Percentiles rank a stretch among this genome's conserved stretches.
Conservation (phyloP, 2,113 vertebrate genomes). For the Scortum barcoo region DNA sequence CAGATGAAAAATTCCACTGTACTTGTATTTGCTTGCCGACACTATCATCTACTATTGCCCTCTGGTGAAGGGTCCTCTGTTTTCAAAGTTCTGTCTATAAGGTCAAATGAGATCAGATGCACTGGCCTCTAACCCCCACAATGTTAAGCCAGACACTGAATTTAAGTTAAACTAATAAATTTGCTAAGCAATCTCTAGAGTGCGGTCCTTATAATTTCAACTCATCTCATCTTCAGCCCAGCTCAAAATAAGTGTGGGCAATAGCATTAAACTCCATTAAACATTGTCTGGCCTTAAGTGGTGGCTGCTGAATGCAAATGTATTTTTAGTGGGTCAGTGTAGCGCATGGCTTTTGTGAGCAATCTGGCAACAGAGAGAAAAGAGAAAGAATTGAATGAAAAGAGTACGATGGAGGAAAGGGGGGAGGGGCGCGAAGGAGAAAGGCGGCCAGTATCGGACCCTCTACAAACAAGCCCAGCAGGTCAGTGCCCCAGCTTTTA, state of each 20-base stretch:
- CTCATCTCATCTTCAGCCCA: conserved; percentile 14
- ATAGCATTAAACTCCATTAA: conserved; percentile 31
- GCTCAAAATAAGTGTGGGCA: conserved; percentile 35
- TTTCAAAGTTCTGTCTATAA: not conserved
- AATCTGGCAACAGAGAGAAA: conserved; percentile 43
- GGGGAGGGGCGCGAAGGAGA: conserved; percentile 28
- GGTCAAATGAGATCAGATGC: not conserved
- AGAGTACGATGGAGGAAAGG: conserved; percentile 21
- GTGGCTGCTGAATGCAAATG: conserved; percentile 63
- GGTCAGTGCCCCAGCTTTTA: conserved; percentile 63
- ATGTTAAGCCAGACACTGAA: not conserved
- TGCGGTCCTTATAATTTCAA: not conserved
- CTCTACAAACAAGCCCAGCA: conserved; percentile 63
- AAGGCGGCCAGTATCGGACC: conserved; percentile 46
- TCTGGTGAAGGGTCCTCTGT: not conserved
- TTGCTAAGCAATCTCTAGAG: not conserved
- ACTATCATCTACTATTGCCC: not conserved
- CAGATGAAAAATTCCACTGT: not conserved
- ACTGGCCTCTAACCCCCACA: not conserved
- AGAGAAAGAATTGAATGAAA: conserved; percentile 46
- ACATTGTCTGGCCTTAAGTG: conserved; percentile 20
- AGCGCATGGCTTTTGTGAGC: conserved; percentile 59
- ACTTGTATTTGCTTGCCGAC: not conserved
- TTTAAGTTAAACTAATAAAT: not conserved
- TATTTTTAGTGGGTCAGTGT: conserved; percentile 66